These are phyloP conservation scores for Metopolophium dirhodum DNA, from an alignment of 1,140 invertebrate species.

Conservation along the genomic window DNA sequence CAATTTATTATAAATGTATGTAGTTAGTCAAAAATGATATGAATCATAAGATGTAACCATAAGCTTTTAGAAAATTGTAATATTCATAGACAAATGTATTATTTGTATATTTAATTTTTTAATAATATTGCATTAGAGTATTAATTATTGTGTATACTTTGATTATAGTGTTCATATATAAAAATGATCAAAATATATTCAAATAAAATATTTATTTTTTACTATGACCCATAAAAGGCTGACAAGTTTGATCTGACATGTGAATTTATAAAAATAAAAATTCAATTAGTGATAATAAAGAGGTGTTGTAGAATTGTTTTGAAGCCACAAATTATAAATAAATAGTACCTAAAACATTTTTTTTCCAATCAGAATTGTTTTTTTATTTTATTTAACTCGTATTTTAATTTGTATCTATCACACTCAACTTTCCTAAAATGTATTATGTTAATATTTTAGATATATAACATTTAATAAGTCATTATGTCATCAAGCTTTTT, in stretches of 20 bases:
- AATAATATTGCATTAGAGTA: neutral
- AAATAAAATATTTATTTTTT: conserved; percentile 30
- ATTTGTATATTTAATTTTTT: neutral
- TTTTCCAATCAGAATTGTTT: neutral
- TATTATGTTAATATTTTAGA: neutral
- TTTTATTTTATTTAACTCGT: neutral
- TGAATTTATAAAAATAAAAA: conserved; percentile 18
- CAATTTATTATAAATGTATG: neutral
- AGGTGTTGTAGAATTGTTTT: neutral
- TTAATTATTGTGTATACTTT: neutral
- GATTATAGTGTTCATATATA: neutral
- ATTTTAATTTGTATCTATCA: neutral
- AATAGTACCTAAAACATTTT: neutral
- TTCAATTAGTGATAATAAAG: conserved; percentile 33
- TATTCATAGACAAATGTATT: neutral
- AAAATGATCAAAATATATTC: conserved; percentile 5
- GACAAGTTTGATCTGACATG: neutral
- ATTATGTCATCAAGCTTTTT: conserved; percentile 8
- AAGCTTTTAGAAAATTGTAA: conserved; percentile 35
- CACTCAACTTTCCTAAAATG: neutral
- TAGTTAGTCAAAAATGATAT: neutral
- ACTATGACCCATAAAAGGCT: conserved; percentile 38
- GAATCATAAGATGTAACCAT: neutral
- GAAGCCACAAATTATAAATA: conserved; percentile 17
- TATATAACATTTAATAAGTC: neutral